Conservation (phyloP, 2,113 vertebrate species). For the Eublepharis macularius region DNA sequence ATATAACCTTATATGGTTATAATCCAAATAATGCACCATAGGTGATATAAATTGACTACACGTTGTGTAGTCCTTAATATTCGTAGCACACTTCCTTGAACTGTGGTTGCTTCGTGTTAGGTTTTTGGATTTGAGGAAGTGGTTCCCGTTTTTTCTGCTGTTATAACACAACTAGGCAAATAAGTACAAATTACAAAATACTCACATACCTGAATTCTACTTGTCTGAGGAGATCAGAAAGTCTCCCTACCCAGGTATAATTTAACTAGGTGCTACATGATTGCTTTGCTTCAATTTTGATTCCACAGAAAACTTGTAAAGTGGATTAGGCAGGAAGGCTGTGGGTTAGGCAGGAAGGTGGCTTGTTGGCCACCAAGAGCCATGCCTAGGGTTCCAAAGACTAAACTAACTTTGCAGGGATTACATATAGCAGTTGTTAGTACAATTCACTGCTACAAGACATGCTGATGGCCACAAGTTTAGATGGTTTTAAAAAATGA, state of each 20-base stretch:
- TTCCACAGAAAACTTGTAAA: background rate
- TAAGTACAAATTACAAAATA: background rate
- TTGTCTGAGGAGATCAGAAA: background rate
- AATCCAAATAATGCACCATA: no score
- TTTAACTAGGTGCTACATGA: background rate
- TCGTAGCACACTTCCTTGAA: no score
- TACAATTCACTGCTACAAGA: no score
- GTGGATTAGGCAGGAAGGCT: background rate
- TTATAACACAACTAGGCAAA: background rate
- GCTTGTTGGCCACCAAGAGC: background rate
- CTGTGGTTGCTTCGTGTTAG: no score
- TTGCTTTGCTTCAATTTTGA: background rate
- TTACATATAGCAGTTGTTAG: no score
- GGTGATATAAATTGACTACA: no score
- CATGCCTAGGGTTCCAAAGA: background rate
- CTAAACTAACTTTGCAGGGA: background rate
- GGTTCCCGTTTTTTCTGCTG: no score
- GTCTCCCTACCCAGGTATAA: background rate
- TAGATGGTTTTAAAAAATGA: no score
- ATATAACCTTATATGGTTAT: no score
- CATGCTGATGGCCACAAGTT: no score
- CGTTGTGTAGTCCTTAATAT: no score
- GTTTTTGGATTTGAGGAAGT: no score
- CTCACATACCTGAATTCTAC: background rate
- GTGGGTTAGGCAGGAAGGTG: background rate